These are phyloP conservation scores for Pampus argenteus DNA, from an alignment of 2,797 vertebrate species.

Conservation along the genomic window DNA sequence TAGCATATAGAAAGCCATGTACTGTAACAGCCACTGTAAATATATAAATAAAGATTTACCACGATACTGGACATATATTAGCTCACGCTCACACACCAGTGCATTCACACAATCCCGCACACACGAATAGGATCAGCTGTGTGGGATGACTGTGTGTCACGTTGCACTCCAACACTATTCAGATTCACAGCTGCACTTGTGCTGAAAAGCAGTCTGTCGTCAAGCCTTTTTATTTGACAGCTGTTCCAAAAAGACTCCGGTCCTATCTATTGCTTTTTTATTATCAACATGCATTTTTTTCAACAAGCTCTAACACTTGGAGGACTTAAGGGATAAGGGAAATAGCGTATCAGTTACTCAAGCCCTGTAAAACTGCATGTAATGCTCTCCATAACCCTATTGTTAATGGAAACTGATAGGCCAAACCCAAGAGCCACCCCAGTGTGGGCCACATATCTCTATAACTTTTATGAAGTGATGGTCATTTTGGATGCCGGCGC, in stretches of 20 bases:
- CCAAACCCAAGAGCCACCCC: constrained; percentile 56
- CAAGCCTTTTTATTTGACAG: constrained; percentile 78
- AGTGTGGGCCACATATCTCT: constrained; percentile 58
- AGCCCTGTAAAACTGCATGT: constrained; percentile 72
- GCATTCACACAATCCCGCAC: constrained; percentile 22
- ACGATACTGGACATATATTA: constrained; percentile 13
- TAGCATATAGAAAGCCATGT: not conserved
- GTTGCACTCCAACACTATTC: constrained; percentile 63
- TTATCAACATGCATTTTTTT: constrained; percentile 67
- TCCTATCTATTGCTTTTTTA: constrained; percentile 70
- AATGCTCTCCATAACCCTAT: constrained; percentile 67
- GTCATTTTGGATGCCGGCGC: constrained; percentile 67
- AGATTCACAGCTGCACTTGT: constrained; percentile 76
- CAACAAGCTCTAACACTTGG: constrained; percentile 71
- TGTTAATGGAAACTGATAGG: constrained; percentile 76
- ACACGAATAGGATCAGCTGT: constrained; percentile 60
- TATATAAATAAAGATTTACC: constrained; percentile 12
- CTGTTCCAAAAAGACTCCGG: constrained; percentile 69
- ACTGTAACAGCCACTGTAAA: constrained; percentile 8
- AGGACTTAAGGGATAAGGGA: constrained; percentile 75
- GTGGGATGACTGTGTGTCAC: constrained; percentile 54
- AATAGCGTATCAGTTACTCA: constrained; percentile 74
- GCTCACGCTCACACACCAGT: constrained; percentile 23
- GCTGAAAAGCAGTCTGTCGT: constrained; percentile 78
- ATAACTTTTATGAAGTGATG: constrained; percentile 70